A percentile compares a stretch with the other conserved stretches of the same genome.
Conservation (phyloP, 2,113 vertebrate genomes). For the Anseranas semipalmata region DNA sequence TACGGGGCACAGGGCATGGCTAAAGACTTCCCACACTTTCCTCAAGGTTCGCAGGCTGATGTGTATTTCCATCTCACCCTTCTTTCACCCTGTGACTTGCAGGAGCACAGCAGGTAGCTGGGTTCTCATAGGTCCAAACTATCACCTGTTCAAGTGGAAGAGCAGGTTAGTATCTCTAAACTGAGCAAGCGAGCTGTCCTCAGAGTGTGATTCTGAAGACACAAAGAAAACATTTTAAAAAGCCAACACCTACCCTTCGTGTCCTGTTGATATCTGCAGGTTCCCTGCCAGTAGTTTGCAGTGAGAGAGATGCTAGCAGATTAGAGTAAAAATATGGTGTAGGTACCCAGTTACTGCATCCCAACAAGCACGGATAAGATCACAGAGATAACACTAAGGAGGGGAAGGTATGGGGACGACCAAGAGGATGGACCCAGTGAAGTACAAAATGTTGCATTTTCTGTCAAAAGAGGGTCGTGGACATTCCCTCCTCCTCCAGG, state of each 20-base stretch:
- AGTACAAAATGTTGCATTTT: not conserved
- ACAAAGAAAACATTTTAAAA: not conserved
- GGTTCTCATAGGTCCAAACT: not conserved
- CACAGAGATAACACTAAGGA: not conserved
- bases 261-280: not conserved
- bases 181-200: not conserved
- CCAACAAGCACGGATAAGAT: not conserved
- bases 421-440: not conserved
- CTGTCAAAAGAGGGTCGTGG: not conserved
- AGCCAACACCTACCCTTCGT: not conserved
- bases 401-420: not conserved
- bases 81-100: not conserved
- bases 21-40: not conserved
- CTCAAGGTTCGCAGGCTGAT: not conserved
- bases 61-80: not conserved
- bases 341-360: not conserved
- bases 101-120: not conserved
- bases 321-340: not conserved
- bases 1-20: accelerated
- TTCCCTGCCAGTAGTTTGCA: not conserved
- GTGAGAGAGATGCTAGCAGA: not conserved
- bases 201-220: not conserved
- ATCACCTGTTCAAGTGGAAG: not conserved
- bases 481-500: not conserved
- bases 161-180: not conserved